phyloP scores from a whole-genome alignment of 64 coral and sea anemone species.

The Anthopleura sola region DNA sequence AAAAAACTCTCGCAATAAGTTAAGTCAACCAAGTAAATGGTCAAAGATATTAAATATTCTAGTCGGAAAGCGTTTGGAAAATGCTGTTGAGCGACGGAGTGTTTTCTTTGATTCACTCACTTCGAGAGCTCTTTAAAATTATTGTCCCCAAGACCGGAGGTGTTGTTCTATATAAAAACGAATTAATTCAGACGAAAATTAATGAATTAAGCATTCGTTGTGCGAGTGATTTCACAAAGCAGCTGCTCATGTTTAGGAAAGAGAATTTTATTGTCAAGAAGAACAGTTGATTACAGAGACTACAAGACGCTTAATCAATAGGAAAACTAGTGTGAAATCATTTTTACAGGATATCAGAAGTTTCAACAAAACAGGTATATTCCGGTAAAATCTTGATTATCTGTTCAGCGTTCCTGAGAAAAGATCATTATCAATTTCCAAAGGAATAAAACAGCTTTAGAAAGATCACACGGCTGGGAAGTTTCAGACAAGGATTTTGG shows the following conservation, averaged over 20 bases:
- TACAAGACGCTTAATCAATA: neutral
- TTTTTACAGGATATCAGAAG: neutral
- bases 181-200: conserved; percentile 1
- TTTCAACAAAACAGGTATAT: conserved; percentile 6
- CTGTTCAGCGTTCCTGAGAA: neutral
- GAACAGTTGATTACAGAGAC: neutral
- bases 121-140: neutral
- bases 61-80: neutral
- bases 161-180: neutral
- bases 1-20: neutral
- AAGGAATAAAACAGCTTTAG: neutral
- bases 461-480: neutral
- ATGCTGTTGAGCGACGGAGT: neutral
- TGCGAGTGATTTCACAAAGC: neutral
- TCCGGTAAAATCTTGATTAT: neutral
- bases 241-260: neutral
- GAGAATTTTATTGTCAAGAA: neutral
- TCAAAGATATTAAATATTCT: neutral
- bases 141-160: neutral
- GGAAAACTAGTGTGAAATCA: neutral
- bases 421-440: neutral
- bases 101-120: neutral
- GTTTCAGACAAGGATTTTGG: neutral
- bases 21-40: neutral
- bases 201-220: conserved; percentile 1